Conservation (phyloP, 2,113 vertebrate genomes). For the Rhegmatorhina hoffmannsi region DNA sequence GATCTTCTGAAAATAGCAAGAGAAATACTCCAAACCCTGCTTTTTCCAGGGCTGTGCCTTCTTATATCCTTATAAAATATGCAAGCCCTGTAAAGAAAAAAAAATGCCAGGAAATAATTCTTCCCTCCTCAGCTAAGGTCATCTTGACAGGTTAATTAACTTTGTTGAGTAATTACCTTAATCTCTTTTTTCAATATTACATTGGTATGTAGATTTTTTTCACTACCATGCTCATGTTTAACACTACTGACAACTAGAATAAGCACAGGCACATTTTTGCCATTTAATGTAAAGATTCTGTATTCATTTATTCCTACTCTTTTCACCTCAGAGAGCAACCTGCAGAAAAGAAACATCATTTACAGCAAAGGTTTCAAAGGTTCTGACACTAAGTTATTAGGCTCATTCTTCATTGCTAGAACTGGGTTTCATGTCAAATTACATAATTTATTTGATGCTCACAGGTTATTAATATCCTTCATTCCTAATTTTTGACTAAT, state of each 20-base stretch:
- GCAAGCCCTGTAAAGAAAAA: not conserved
- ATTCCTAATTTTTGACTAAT: not conserved
- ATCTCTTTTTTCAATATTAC: not conserved
- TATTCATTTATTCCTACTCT: slow-evolving; percentile 23
- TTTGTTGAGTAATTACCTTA: not conserved
- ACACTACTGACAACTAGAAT: not conserved
- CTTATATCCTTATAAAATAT: not conserved
- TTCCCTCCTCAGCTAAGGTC: not conserved
- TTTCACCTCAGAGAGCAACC: not conserved
- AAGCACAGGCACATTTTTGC: not conserved
- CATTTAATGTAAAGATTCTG: not conserved
- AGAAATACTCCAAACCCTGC: not conserved
- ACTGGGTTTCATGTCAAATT: not conserved
- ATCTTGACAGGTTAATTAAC: slow-evolving; percentile 30
- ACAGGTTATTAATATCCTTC: not conserved
- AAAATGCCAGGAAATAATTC: not conserved
- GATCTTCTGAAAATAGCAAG: not conserved
- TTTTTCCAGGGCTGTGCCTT: not conserved
- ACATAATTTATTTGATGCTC: slow-evolving; percentile 1
- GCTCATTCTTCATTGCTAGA: not conserved
- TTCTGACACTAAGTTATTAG: not conserved
- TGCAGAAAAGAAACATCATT: not conserved
- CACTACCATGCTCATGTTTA: not conserved
- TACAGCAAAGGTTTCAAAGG: not conserved
- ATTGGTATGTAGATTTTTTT: not conserved